Conservation (phyloP, 2,113 vertebrate genomes). For the Marmota monax region DNA sequence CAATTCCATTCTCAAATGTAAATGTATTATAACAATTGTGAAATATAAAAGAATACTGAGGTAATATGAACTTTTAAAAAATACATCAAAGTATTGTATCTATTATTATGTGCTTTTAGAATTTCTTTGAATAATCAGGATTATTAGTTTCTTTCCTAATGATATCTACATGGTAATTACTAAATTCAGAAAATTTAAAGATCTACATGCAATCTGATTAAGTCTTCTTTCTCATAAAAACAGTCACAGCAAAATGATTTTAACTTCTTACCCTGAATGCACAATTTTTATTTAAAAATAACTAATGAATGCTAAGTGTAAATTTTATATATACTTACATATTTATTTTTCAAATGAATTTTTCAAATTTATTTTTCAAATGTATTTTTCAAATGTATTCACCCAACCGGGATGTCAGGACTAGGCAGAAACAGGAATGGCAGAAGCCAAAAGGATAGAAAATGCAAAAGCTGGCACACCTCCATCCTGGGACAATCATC, state of each 20-base stretch:
- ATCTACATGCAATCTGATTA: background rate
- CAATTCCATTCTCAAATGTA: background rate
- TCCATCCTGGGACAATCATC: background rate
- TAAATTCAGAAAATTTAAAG: background rate
- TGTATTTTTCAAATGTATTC: conserved; percentile 44
- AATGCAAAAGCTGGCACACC: background rate
- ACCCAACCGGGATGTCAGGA: background rate
- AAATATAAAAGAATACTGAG: background rate
- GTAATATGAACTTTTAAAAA: background rate
- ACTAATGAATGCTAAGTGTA: background rate
- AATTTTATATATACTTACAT: background rate
- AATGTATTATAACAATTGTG: background rate
- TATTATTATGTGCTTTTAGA: background rate
- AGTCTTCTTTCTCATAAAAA: background rate
- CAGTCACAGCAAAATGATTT: background rate
- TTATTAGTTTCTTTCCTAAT: conserved; percentile 1
- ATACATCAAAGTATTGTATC: background rate
- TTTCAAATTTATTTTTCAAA: conserved; percentile 6
- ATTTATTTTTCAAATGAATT: conserved; percentile 11
- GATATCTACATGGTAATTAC: background rate
- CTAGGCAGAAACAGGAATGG: background rate
- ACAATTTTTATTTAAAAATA: background rate
- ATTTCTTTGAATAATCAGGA: conserved; percentile 27
- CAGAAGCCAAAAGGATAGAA: background rate
- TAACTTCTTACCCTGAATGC: background rate